Evolutionary conservation across 2,797 vertebrate species (phyloP).

Genomic region (Salmo trutta): DNA sequence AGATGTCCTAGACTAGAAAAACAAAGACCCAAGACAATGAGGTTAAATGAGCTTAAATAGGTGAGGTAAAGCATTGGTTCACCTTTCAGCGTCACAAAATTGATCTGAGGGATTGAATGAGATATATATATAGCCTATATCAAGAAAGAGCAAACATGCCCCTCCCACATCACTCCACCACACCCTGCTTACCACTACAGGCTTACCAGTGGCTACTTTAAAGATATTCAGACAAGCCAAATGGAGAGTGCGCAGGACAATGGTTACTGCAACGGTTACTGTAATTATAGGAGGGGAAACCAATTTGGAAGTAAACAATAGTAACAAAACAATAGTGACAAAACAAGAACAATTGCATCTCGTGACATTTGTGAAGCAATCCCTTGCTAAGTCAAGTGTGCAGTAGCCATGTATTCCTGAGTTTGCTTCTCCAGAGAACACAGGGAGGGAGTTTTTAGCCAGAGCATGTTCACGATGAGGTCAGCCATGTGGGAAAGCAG

Average conservation of each 20-base stretch:
- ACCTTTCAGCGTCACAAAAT: too few relatives aligned
- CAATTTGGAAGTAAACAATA: conserved; percentile 12
- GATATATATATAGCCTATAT: neutral
- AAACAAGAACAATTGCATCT: conserved; percentile 29
- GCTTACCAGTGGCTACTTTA: conserved; percentile 14
- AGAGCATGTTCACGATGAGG: conserved; percentile 26
- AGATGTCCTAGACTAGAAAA: conserved; percentile 24
- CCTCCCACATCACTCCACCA: conserved; percentile 28
- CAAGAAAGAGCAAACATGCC: too few relatives aligned
- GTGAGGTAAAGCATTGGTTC: too few relatives aligned
- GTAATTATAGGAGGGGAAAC: conserved; percentile 16
- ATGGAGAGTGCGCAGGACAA: conserved; percentile 18
- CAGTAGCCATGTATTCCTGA: conserved; percentile 73
- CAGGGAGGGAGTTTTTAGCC: conserved; percentile 25
- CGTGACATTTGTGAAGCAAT: conserved; percentile 26
- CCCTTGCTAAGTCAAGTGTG: conserved; percentile 62
- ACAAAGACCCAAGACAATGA: conserved; percentile 30
- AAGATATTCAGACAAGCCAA: conserved; percentile 26
- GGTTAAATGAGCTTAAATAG: too few relatives aligned
- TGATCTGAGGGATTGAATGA: conserved; percentile 8
- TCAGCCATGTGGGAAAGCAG: conserved; percentile 36
- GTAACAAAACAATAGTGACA: conserved; percentile 28
- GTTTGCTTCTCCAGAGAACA: conserved; percentile 71
- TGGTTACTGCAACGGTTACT: conserved; percentile 6
- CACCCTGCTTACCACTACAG: conserved; percentile 29